Conservation (phyloP, 35 echinoderm and acorn worm species). For the Holothuria glaberrima region DNA sequence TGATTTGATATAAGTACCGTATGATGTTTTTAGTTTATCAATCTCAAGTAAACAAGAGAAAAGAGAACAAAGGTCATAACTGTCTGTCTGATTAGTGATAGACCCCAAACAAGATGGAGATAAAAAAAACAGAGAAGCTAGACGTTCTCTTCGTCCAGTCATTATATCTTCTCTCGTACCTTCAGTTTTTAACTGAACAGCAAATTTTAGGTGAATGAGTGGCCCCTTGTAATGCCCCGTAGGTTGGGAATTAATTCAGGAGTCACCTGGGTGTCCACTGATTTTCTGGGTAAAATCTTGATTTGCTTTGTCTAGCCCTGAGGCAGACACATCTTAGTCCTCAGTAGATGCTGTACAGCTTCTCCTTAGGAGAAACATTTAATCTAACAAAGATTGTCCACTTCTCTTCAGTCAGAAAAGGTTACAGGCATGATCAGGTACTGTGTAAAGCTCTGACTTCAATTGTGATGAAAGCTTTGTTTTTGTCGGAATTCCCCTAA, state of each 20-base stretch:
- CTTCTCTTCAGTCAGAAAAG: neutral
- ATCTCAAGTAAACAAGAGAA: neutral
- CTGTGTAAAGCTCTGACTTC: no score
- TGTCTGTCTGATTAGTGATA: no score
- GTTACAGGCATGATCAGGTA: no score
- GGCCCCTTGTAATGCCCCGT: slow-evolving; percentile 35
- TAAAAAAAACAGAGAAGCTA: neutral
- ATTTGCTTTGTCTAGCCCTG: slow-evolving; percentile 8
- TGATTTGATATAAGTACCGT: no score
- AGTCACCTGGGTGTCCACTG: slow-evolving; percentile 15
- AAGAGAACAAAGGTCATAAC: neutral
- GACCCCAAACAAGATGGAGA: neutral
- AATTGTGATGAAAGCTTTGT: no score
- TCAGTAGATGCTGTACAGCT: neutral
- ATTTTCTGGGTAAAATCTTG: slow-evolving; percentile 41
- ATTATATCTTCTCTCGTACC: neutral
- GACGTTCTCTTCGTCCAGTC: neutral
- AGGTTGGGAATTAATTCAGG: slow-evolving; percentile 39
- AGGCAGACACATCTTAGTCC: neutral
- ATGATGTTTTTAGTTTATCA: neutral
- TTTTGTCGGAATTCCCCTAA: no score
- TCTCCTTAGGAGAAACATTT: slow-evolving; percentile 35
- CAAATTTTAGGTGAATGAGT: neutral
- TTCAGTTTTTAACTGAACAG: neutral
- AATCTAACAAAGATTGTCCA: neutral